Percentiles rank a stretch among this genome's conserved stretches.
These are phyloP conservation scores for Luscinia luscinia DNA, from an alignment of 2,797 vertebrate genomes.

Conservation along the genomic window DNA sequence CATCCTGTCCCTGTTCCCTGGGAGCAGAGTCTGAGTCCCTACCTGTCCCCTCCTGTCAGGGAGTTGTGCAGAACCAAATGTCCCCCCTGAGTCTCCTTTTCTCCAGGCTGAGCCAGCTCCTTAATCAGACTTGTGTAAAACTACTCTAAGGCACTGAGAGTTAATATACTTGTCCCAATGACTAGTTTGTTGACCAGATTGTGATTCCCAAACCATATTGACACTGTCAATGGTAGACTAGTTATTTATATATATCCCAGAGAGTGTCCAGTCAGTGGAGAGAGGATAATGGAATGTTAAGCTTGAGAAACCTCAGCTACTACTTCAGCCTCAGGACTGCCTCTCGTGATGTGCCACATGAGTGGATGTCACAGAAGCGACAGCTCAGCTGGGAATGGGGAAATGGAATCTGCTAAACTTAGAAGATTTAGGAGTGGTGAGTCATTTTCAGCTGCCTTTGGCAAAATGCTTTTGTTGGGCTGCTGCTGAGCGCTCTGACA, in stretches of 20 bases:
- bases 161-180: neutral
- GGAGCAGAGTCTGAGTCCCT: accelerated
- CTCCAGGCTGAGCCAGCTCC: neutral
- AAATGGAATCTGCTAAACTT: neutral
- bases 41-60: neutral
- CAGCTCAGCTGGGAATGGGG: neutral
- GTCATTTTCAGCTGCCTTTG: neutral
- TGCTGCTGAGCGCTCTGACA: neutral
- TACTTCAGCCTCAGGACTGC: neutral
- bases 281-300: neutral
- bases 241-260: neutral
- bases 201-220: conserved; percentile 6
- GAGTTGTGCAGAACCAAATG: neutral
- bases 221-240: neutral
- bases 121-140: neutral
- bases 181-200: conserved; percentile 4
- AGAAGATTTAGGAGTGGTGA: neutral
- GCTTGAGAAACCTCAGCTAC: neutral
- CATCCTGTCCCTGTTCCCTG: neutral
- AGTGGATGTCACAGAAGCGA: neutral
- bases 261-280: neutral
- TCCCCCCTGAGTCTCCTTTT: neutral
- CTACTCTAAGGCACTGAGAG: neutral
- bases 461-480: neutral
- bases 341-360: neutral